Conservation (phyloP, 2,888 invertebrate genomes). For the Nephrotoma flavescens region DNA sequence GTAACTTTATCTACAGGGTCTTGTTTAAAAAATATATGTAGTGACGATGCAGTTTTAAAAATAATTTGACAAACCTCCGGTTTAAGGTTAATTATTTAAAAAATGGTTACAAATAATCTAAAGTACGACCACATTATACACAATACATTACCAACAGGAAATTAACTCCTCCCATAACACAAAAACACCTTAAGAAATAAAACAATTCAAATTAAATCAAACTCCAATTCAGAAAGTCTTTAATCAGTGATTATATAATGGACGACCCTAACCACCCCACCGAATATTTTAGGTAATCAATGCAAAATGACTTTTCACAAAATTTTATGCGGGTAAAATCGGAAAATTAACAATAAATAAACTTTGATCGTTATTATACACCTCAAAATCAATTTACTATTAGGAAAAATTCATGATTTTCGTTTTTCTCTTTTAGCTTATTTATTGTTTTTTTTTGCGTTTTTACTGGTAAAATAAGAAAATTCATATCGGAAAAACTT, state of each 20-base stretch:
- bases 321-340: background rate
- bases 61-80: too few species aligned
- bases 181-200: background rate
- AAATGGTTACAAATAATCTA: too few species aligned
- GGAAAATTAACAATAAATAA: background rate
- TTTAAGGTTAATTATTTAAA: too few species aligned
- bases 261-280: background rate
- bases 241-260: background rate
- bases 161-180: background rate
- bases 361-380: background rate
- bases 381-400: background rate
- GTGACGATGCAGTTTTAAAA: too few species aligned
- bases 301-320: background rate
- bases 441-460: background rate
- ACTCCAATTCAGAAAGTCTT: background rate
- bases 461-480: background rate
- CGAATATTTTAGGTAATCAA: background rate
- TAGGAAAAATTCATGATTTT: background rate
- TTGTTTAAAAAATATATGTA: too few species aligned
- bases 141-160: background rate
- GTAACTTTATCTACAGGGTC: too few species aligned
- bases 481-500: background rate
- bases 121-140: background rate
- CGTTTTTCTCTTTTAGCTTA: background rate
- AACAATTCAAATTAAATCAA: background rate